A percentile compares a stretch with the other conserved stretches of the same genome.
Conservation (phyloP, 1,140 invertebrate species). For the Leptonema lineaticorne region DNA sequence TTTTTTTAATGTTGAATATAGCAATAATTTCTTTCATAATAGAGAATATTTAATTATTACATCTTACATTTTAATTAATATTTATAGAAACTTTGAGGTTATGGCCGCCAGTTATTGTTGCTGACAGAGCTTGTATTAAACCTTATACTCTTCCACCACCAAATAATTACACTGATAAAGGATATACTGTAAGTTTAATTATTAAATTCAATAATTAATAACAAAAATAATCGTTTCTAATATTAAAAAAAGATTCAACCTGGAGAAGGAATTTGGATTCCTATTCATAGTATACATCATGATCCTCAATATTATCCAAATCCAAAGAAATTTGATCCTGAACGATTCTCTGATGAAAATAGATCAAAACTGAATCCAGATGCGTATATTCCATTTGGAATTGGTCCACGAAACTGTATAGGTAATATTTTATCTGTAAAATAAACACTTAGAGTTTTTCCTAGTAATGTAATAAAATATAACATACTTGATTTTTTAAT, state of each 20-base stretch:
- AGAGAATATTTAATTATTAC: too few species aligned
- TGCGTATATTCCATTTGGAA: slow-evolving; percentile 57
- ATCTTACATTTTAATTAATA: too few species aligned
- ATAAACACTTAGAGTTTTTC: background rate
- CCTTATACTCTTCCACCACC: slow-evolving; percentile 32
- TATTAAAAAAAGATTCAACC: slow-evolving; percentile 1
- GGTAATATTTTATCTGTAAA: slow-evolving; percentile 51
- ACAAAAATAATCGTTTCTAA: too few species aligned
- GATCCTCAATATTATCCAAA: slow-evolving; percentile 3
- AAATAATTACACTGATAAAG: too few species aligned
- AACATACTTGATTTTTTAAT: too few species aligned
- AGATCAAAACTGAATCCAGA: slow-evolving; percentile 5
- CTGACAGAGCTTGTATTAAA: slow-evolving; percentile 35
- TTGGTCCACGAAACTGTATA: slow-evolving; percentile 65
- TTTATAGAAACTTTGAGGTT: slow-evolving; percentile 33
- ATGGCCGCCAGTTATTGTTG: slow-evolving; percentile 28
- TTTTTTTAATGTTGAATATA: too few species aligned
- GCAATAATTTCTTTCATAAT: too few species aligned
- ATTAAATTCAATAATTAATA: too few species aligned
- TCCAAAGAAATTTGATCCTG: slow-evolving; percentile 57
- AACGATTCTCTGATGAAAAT: slow-evolving; percentile 58
- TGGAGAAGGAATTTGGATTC: slow-evolving; percentile 12
- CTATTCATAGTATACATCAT: background rate
- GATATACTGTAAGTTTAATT: too few species aligned
- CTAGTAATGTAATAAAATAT: too few species aligned